Percentiles rank a stretch among this genome's conserved stretches.
These are phyloP conservation scores for Chaitophorus viminalis DNA, from an alignment of 2,888 invertebrate genomes.

Conservation along the genomic window DNA sequence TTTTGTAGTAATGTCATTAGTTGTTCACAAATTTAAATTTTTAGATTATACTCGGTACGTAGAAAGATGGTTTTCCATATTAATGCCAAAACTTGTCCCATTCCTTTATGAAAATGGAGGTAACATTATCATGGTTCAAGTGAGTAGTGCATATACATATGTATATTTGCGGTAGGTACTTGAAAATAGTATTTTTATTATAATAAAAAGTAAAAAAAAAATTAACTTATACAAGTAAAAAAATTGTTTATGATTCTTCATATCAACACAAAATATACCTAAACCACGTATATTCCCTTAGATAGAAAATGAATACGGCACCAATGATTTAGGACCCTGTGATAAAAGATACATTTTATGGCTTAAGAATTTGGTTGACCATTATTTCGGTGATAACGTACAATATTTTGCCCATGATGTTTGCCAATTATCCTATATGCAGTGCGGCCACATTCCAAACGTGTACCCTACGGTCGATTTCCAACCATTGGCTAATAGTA, in stretches of 20 bases:
- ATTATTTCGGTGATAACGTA: slow-evolving; percentile 74
- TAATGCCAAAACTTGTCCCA: slow-evolving; percentile 70
- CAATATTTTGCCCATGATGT: slow-evolving; percentile 89
- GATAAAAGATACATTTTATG: slow-evolving; percentile 77
- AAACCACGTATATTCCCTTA: slow-evolving; percentile 65
- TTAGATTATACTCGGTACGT: slow-evolving; percentile 72
- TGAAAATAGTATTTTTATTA: too few species aligned
- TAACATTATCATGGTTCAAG: slow-evolving; percentile 87
- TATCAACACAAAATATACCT: too few species aligned
- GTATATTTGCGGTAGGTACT: too few species aligned
- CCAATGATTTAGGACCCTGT: slow-evolving; percentile 68
- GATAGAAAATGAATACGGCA: slow-evolving; percentile 93
- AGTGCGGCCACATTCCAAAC: slow-evolving; percentile 76
- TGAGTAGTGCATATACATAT: slow-evolving; percentile 66
- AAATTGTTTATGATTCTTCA: too few species aligned
- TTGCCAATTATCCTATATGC: slow-evolving; percentile 68
- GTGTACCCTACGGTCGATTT: slow-evolving; percentile 84
- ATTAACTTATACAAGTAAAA: too few species aligned
- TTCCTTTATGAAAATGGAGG: slow-evolving; percentile 79
- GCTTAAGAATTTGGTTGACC: slow-evolving; percentile 74
- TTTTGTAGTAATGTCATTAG: too few species aligned
- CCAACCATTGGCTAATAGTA: slow-evolving; percentile 65
- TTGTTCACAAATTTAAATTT: slow-evolving; percentile 42
- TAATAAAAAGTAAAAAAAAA: too few species aligned
- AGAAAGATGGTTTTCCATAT: slow-evolving; percentile 69